Base-by-base conservation (phyloP, 2,797 vertebrate species). In the Myripristis jacobus region DNA sequence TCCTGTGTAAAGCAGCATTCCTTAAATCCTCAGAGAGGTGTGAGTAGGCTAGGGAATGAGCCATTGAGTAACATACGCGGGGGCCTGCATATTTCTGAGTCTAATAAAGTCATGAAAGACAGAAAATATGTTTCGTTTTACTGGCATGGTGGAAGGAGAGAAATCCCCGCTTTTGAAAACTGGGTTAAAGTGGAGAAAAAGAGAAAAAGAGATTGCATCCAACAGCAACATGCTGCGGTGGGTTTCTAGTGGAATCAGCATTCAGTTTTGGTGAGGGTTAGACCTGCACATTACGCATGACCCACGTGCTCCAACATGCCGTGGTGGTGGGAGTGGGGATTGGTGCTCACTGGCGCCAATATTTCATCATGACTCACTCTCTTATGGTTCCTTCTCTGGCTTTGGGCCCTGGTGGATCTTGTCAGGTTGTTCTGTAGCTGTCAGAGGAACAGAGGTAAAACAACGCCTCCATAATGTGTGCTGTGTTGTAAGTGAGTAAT, bases 11-110 rank as follows among this genome's bases (percentile, higher is more conserved):
- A 58, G 15, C 36, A 44, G 81, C 89, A 92, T 91, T 90, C 50
- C 79, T 91, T 3, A 84, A 92, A 60, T 92, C 91, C 90, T 86
- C 53, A 67, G 88, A 91, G 87, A 89, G 73, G 58, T 90, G 85
- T 82, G 75, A 77, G 59, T 73, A 73, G 82, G n/a, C 25, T 60
- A 54, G 56, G 67, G 83, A 89, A 80, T 62, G 46, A 87, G 74
- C 72, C 69, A 70, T 77, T 76, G 67, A 48, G 27, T 75, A 62
- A 52, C 60, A 55, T 51, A 48, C 66, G 41, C 48, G 61, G 66
- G 80, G 71, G 78, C 84, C 79, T 73, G 78, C 74, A 78, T 68
- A 77, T 80, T 73, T 89, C 44, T 73, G 53, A 34, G 41, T 63
- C 62, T 65, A 57, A 75, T 72, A 44, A 59, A 72, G 52, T 19